Base-by-base conservation (phyloP, 2,888 invertebrate species). In the Epistrophe eligans region DNA sequence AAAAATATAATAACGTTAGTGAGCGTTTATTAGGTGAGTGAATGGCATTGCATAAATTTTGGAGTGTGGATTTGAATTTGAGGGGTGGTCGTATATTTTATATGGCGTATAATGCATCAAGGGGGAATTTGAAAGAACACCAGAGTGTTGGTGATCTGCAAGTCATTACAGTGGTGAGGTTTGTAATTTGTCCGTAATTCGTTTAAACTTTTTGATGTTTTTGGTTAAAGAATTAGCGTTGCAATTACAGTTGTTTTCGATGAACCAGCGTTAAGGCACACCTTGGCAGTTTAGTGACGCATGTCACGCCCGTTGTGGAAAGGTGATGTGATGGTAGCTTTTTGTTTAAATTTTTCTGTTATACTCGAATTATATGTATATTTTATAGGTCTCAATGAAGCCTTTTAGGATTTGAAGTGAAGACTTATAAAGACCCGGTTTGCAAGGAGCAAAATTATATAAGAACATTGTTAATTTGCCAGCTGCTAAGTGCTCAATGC, bases 21-120 rank as follows among this genome's bases (percentile, higher is more conserved):
- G 38, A 79, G 76, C 79, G 87, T 87, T 87, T 87, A 87, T 87
- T 83, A 87, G 87, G 87, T 83, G 87, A 87, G 83, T 79, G 80
- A 84, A 67, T 70, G 83, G 80, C 35, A 67, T 64, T 85, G 81
- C 67, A 85, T 81, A 77, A 77, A 57, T 64, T 80, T 81, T 77
- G n/a, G 11, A 40, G 77, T 35, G 43, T 58, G 77, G 66, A 72
- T 60, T 52, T 19, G 52, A 52, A 43, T 76, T 85, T 82, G 55
- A 17, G 38, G 15, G 43, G 43, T 77, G 71, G 10, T 8, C 70
- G n/a, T n/a, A 60, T 66, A 83, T 79, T 87, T 79, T 70, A 67
- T 5, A 35, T 35, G 35, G 35, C 32, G 2, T 4, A 6, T n/a
- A 6, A 2, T 38, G 58, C 11, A 24, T 24, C 24, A 19, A 19